These are phyloP conservation scores for Diarsia brunnea DNA, from an alignment of 2,888 invertebrate genomes.

Conservation along the genomic window DNA sequence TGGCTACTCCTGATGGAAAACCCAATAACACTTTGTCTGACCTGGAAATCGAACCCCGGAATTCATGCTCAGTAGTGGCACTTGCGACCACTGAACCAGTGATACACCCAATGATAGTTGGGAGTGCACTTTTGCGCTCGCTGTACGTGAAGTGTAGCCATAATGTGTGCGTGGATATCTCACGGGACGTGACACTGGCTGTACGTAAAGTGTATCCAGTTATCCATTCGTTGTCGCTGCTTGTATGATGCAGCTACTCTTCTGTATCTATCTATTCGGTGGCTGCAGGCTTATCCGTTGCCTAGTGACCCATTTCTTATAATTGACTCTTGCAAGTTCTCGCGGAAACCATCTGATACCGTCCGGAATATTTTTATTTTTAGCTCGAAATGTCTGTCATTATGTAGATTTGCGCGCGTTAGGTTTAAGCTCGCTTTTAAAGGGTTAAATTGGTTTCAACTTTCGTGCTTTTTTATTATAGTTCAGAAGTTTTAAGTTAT, in stretches of 20 bases:
- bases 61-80: too few relatives aligned
- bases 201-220: not conserved
- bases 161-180: not conserved
- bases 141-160: not conserved
- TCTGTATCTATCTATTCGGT: slow-evolving; percentile 5
- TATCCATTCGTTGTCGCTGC: not conserved
- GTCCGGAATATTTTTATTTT: slow-evolving; percentile 33
- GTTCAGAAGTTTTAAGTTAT: not conserved
- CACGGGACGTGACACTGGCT: not conserved
- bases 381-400: slow-evolving; percentile 19
- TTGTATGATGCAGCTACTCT: not conserved
- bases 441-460: not conserved
- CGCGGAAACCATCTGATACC: slow-evolving; percentile 43
- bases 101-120: too few relatives aligned
- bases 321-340: slow-evolving; percentile 58
- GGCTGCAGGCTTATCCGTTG: slow-evolving; percentile 41
- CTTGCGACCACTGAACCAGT: too few relatives aligned
- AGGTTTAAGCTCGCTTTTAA: slow-evolving; percentile 6
- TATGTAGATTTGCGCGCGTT: slow-evolving; percentile 13
- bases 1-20: too few relatives aligned
- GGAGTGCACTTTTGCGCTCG: too few relatives aligned
- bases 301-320: slow-evolving; percentile 59
- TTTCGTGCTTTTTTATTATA: not conserved
- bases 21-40: too few relatives aligned
- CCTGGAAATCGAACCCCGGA: too few relatives aligned